Percentiles rank a stretch among this genome's conserved stretches.
phyloP scores from a whole-genome alignment of 2,888 invertebrate species.

The Bembecia ichneumoniformis region DNA sequence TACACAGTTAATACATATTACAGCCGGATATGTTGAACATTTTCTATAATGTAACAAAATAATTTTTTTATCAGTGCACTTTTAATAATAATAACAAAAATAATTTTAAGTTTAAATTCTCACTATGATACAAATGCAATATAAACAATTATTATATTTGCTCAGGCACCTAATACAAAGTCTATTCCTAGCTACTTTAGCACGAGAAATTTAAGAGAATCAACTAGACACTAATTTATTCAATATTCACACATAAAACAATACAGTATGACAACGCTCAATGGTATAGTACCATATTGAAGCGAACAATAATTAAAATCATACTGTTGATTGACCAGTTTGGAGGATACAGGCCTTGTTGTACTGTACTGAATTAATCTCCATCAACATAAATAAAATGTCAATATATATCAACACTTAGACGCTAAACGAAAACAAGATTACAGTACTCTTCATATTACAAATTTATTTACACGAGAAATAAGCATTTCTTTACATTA shows the following conservation, averaged over 20 bases:
- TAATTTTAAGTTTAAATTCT: conserved; percentile 22
- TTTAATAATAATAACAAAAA: conserved; percentile 17
- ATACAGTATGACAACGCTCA: too few relatives aligned
- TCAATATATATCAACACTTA: conserved; percentile 53
- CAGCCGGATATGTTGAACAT: conserved; percentile 1
- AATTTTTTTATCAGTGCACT: not conserved
- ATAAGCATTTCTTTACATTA: conserved; percentile 6
- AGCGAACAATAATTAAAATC: too few relatives aligned
- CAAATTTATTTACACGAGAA: conserved; percentile 39
- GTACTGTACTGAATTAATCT: conserved; percentile 3
- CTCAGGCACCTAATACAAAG: conserved; percentile 37
- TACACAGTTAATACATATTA: not conserved
- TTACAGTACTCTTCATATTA: conserved; percentile 25
- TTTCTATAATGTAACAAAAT: conserved; percentile 1
- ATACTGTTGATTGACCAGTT: too few relatives aligned
- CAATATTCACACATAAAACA: not conserved
- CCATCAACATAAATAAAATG: conserved; percentile 52
- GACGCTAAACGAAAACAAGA: conserved; percentile 33
- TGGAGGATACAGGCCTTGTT: too few relatives aligned
- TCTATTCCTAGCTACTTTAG: conserved; percentile 10
- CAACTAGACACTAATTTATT: not conserved
- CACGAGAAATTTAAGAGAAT: conserved; percentile 9
- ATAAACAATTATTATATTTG: conserved; percentile 20
- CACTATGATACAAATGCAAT: conserved; percentile 36
- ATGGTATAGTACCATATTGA: too few relatives aligned